Evolutionary conservation across 1,140 invertebrate genomes (phyloP).

Genomic region (Eubasilissa regina): DNA sequence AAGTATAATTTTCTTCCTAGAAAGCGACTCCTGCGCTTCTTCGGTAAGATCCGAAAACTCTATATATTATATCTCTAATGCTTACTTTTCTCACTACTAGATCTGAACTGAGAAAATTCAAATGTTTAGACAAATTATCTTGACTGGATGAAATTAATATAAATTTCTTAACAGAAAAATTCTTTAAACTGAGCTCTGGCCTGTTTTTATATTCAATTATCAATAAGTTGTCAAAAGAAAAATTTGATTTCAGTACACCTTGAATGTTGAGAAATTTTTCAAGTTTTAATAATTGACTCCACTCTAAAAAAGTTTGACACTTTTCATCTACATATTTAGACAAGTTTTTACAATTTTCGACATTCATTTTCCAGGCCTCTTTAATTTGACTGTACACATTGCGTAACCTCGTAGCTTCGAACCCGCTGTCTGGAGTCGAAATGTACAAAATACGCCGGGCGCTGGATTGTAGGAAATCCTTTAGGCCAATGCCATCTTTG

Average conservation of each 20-base stretch:
- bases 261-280: background rate
- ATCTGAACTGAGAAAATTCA: too few relatives aligned
- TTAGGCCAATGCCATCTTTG: background rate
- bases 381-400: background rate
- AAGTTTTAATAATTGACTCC: background rate
- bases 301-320: background rate
- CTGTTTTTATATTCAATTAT: background rate
- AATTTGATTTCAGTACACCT: background rate
- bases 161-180: background rate
- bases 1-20: too few relatives aligned
- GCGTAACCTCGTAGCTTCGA: background rate
- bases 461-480: background rate
- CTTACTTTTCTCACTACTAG: too few relatives aligned
- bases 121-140: too few relatives aligned
- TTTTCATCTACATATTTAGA: background rate
- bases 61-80: background rate
- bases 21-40: background rate
- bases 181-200: background rate
- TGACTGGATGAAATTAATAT: background rate
- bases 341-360: too few relatives aligned
- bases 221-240: background rate
- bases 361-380: background rate
- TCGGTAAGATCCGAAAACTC: background rate
- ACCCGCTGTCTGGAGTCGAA: background rate
- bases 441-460: background rate